Conservation (phyloP, 2,113 vertebrate species). For the Podilymbus podiceps region DNA sequence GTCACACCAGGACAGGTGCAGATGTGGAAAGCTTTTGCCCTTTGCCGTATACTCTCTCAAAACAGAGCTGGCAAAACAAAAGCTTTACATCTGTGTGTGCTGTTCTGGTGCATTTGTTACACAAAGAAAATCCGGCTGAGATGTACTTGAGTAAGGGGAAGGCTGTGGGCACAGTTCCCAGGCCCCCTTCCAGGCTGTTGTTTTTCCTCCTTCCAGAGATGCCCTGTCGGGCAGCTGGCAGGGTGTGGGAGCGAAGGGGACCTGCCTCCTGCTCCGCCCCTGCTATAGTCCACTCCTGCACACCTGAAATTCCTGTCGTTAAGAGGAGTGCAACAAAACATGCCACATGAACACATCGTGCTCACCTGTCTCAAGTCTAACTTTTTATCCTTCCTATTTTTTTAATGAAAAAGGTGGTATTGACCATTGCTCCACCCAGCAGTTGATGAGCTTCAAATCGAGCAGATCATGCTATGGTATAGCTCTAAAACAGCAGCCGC, state of each 20-base stretch:
- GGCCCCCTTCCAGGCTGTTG: background rate
- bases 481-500: background rate
- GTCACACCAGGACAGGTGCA: background rate
- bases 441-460: slow-evolving; percentile 12
- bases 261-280: background rate
- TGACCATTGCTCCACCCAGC: slow-evolving; percentile 13
- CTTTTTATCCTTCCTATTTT: slow-evolving; percentile 43
- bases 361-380: slow-evolving; percentile 27
- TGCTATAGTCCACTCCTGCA: background rate
- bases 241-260: background rate
- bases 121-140: background rate
- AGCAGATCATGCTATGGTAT: background rate
- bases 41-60: background rate
- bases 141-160: background rate
- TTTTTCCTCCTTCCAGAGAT: background rate
- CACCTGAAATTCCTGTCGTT: slow-evolving; percentile 21
- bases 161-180: background rate
- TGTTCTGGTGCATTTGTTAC: background rate
- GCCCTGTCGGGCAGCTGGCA: background rate
- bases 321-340: slow-evolving; percentile 31
- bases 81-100: slow-evolving; percentile 47
- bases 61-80: slow-evolving; percentile 1
- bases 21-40: slow-evolving; percentile 9
- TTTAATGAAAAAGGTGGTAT: slow-evolving; percentile 30
- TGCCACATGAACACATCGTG: slow-evolving; percentile 15